These are phyloP conservation scores for Mesoclemmys tuberculata DNA, from an alignment of 2,113 vertebrate genomes.

Conservation along the genomic window DNA sequence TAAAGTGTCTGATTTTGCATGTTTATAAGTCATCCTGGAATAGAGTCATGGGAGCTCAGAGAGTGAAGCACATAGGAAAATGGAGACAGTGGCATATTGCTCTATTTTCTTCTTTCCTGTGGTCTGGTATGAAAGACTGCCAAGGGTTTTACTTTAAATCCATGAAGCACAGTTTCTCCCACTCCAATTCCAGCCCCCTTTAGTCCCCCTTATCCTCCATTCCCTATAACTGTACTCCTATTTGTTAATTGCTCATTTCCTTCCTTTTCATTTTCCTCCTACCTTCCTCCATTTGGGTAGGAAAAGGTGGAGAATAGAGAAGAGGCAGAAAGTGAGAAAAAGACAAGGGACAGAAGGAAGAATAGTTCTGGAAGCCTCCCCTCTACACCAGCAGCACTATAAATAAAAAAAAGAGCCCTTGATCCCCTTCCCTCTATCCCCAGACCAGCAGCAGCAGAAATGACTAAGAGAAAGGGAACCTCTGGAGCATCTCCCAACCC, in stretches of 20 bases:
- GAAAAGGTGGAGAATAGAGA: not conserved
- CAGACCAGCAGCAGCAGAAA: not conserved
- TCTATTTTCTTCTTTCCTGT: not conserved
- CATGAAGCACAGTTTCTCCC: not conserved
- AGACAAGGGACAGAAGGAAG: not conserved
- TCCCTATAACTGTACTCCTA: not conserved
- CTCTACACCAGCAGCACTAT: not conserved
- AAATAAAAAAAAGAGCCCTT: not conserved
- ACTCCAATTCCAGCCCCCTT: not conserved
- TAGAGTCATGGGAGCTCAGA: not conserved
- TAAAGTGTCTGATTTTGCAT: not conserved
- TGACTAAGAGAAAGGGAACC: not conserved
- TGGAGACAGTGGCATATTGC: not conserved
- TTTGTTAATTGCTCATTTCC: not conserved
- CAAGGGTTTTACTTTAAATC: not conserved
- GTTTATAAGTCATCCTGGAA: not conserved
- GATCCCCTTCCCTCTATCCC: not conserved
- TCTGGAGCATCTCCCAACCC: no score
- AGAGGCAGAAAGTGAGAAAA: not conserved
- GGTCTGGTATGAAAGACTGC: not conserved
- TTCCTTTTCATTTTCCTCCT: not conserved
- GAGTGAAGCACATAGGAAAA: not conserved
- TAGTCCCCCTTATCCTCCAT: not conserved
- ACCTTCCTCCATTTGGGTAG: not conserved
- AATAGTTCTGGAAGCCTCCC: not conserved